These are phyloP conservation scores for Sardina pilchardus DNA, from an alignment of 2,113 vertebrate species.

Conservation along the genomic window DNA sequence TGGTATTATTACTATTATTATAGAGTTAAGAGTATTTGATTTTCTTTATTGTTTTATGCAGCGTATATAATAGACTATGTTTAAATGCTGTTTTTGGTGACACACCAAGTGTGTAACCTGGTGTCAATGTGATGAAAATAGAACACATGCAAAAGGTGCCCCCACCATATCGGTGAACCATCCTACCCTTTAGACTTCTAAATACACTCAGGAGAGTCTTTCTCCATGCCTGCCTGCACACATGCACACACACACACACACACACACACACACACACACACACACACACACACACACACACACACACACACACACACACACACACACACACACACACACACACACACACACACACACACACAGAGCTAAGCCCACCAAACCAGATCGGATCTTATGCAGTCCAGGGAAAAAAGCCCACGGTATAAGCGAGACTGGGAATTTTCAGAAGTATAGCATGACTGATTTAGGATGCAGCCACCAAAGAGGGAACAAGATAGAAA, in stretches of 20 bases:
- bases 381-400: neutral
- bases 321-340: conserved; percentile 1
- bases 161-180: neutral
- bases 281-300: neutral
- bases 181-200: neutral
- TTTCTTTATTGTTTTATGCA: neutral
- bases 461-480: neutral
- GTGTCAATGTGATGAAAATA: neutral
- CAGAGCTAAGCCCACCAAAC: neutral
- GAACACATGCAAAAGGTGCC: neutral
- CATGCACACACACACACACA: neutral
- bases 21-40: no score
- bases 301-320: neutral
- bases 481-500: neutral
- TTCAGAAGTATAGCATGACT: neutral
- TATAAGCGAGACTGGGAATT: neutral
- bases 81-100: neutral
- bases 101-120: neutral
- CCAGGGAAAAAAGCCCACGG: neutral
- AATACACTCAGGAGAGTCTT: conserved; percentile 2
- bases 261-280: neutral
- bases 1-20: neutral
- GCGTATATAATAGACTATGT: neutral
- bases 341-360: neutral
- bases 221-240: neutral